These are phyloP conservation scores for Apeltes quadracus DNA, from an alignment of 2,113 vertebrate genomes.

Conservation along the genomic window DNA sequence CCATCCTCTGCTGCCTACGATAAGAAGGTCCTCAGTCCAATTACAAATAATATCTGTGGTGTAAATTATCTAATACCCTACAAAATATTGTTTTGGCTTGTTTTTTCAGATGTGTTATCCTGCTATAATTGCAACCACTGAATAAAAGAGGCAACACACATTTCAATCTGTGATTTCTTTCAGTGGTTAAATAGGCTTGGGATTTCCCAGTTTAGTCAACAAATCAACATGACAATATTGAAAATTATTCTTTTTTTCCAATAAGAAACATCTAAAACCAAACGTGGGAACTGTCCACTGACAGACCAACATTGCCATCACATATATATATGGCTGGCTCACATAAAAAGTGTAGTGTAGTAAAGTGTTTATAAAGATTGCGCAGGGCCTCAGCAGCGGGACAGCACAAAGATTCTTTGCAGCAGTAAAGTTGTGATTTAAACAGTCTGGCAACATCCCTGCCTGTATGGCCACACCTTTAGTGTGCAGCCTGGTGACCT, in stretches of 20 bases:
- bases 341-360: slow-evolving; percentile 35
- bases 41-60: neutral
- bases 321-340: slow-evolving; percentile 32
- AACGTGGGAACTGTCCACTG: neutral
- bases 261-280: neutral
- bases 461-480: slow-evolving; percentile 20
- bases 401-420: slow-evolving; percentile 28
- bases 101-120: neutral
- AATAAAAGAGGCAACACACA: neutral
- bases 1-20: neutral
- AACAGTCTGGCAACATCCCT: slow-evolving; percentile 31
- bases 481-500: slow-evolving; percentile 41
- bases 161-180: neutral
- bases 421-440: slow-evolving; percentile 40
- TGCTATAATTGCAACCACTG: neutral
- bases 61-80: neutral
- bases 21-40: neutral
- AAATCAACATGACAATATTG: neutral
- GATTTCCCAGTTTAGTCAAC: neutral
- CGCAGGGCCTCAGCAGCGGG: slow-evolving; percentile 17
- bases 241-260: no score
- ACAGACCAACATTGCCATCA: neutral
- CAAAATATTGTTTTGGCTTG: neutral
- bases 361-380: slow-evolving; percentile 28
- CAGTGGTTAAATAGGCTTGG: neutral